Conservation (phyloP, 2,888 invertebrate species). For the Rhopalosiphum nymphaeae region DNA sequence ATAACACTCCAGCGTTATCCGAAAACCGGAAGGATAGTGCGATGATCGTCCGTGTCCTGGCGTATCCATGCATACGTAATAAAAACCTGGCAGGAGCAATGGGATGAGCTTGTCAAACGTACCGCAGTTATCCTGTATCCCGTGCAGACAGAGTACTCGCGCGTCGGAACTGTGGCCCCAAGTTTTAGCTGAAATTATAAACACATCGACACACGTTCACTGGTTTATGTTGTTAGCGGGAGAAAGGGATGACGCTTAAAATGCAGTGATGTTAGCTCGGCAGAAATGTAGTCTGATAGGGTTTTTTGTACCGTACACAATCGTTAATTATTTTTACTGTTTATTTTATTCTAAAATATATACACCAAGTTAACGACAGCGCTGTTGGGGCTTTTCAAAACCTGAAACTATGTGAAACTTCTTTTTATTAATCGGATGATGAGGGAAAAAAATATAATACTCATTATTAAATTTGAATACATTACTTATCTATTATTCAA, state of each 20-base stretch:
- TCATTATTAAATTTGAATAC: too few relatives aligned
- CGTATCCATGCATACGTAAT: constrained; percentile 70
- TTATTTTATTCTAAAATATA: not conserved
- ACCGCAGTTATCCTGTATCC: constrained; percentile 71
- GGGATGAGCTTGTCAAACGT: constrained; percentile 71
- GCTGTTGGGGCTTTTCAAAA: not conserved
- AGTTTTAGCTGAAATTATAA: constrained; percentile 68
- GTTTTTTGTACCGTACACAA: not conserved
- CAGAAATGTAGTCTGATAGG: not conserved
- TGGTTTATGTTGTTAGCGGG: not conserved
- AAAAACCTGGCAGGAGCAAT: constrained; percentile 69
- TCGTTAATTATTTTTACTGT: not conserved
- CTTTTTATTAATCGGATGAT: not conserved
- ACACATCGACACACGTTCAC: constrained; percentile 32
- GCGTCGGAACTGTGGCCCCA: constrained; percentile 68
- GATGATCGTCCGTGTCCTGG: constrained; percentile 72
- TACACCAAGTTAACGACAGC: not conserved
- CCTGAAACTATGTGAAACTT: not conserved
- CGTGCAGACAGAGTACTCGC: constrained; percentile 71
- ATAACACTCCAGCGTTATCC: constrained; percentile 69
- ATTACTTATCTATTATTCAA: too few relatives aligned
- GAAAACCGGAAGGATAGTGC: constrained; percentile 70
- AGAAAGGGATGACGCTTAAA: not conserved
- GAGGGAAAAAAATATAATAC: too few relatives aligned
- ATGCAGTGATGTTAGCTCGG: not conserved